Evolutionary conservation across 1,140 invertebrate species (phyloP).

Genomic region (Probaryconus sp.): DNA sequence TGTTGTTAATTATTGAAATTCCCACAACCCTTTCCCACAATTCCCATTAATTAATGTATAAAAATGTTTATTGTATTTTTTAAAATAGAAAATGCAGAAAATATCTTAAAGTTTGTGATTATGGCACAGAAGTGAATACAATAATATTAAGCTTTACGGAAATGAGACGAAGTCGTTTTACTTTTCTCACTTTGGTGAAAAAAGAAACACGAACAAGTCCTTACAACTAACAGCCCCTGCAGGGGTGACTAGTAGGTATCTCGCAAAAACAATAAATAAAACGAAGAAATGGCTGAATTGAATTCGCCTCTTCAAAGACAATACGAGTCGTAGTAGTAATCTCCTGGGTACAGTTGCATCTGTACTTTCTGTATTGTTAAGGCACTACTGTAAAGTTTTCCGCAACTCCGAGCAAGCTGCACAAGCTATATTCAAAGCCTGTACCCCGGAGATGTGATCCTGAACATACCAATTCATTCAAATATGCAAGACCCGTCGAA

Average conservation of each 20-base stretch:
- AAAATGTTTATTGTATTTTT: no score
- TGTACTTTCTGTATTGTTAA: slow-evolving; percentile 48
- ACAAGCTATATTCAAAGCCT: slow-evolving; percentile 41
- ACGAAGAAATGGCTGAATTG: slow-evolving; percentile 49
- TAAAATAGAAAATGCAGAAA: slow-evolving; percentile 10
- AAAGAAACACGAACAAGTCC: slow-evolving; percentile 33
- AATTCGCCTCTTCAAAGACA: slow-evolving; percentile 51
- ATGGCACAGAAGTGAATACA: slow-evolving; percentile 17
- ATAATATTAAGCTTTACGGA: slow-evolving; percentile 48
- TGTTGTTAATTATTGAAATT: not conserved
- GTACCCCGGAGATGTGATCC: slow-evolving; percentile 33
- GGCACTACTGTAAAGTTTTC: slow-evolving; percentile 50
- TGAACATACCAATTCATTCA: slow-evolving; percentile 37
- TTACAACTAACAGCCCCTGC: slow-evolving; percentile 38
- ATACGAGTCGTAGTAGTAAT: slow-evolving; percentile 40
- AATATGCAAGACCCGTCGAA: slow-evolving; percentile 37
- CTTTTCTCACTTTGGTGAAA: slow-evolving; percentile 29
- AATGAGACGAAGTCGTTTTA: slow-evolving; percentile 47
- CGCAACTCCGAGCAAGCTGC: slow-evolving; percentile 31
- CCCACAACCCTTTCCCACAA: no score
- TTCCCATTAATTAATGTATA: no score
- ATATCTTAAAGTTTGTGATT: slow-evolving; percentile 35
- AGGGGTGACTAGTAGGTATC: slow-evolving; percentile 39
- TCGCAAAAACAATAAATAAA: slow-evolving; percentile 50
- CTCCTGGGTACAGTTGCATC: slow-evolving; percentile 51